phyloP scores from a whole-genome alignment of 2,888 invertebrate species.

The Timandra comae region DNA sequence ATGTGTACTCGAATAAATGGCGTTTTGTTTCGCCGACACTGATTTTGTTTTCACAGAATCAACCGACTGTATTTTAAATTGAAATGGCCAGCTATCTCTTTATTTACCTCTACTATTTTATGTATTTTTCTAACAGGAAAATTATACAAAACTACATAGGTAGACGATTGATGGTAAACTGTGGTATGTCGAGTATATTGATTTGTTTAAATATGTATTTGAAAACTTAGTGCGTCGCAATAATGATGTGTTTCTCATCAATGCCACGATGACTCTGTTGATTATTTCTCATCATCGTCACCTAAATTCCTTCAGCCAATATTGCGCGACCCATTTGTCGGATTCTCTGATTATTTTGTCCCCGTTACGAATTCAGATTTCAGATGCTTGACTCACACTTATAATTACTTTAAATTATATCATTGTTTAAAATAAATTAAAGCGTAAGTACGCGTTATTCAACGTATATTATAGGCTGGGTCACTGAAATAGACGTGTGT shows the following conservation, averaged over 20 bases:
- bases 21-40: constrained; percentile 18
- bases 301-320: constrained; percentile 42
- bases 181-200: too few species aligned
- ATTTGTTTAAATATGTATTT: too few species aligned
- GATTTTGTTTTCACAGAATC: constrained; percentile 10
- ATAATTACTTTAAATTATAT: constrained; percentile 5
- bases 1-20: constrained; percentile 16
- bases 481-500: too few species aligned
- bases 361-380: constrained; percentile 21
- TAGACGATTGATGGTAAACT: too few species aligned
- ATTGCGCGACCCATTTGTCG: constrained; percentile 44
- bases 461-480: too few species aligned
- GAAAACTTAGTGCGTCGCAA: too few species aligned
- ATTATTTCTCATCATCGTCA: constrained; percentile 39
- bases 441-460: too few species aligned
- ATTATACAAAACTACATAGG: too few species aligned
- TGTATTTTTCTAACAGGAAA: too few species aligned
- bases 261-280: constrained; percentile 30
- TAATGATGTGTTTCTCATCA: constrained; percentile 43
- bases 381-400: constrained; percentile 10
- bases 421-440: constrained; percentile 16
- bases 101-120: too few species aligned
- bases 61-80: too few species aligned
- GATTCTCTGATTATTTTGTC: constrained; percentile 27
- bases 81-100: too few species aligned